Base-by-base conservation (phyloP, 2,888 invertebrate genomes). In the Mythimna loreyi region DNA sequence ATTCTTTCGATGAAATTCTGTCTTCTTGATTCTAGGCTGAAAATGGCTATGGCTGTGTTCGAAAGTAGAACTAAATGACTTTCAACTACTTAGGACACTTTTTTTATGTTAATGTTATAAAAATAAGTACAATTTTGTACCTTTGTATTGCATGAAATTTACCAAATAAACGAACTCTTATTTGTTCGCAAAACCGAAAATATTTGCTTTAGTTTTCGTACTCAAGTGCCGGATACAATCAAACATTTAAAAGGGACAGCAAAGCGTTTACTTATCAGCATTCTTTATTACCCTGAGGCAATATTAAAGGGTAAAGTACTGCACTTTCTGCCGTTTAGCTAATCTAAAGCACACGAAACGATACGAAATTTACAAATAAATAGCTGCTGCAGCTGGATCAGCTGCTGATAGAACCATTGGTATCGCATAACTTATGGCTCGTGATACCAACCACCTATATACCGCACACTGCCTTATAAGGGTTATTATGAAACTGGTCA, bases 401-500 rank as follows among this genome's bases (percentile, higher is more conserved):
- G 64, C 28, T 11, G 59, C 61, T 58, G 79, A 63, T 77, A 75
- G 63, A 72, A 60, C 76, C 19, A 45, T 16, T 36, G 55, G 40
- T 83, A 81, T 80, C 78, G 36, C 30, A 13, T 79, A 75, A 83
- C 75, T 84, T 81, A 83, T 74, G 55, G 73, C 66, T 25, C 19
- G 33, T 71, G 82, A 82, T 82, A 82, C 74, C 64, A 40, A 58
- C 67, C 13, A 9, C 25, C 40, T 70, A 68, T 50, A 59, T 47
- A 61, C 67, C 52, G 53, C 60, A 63, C 59, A 58, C 59, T 52
- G 65, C 79, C 79, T 65, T 74, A 58, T 64, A 77, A 47, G 73
- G 67, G 61, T 65, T 80, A 75, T 84, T 85, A 80, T 83, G 83
- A 78, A 81, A 84, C 81, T 63, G 62, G 76, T 77, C 72, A 78